Conservation (phyloP, 1,140 invertebrate species). For the Achroia grisella region DNA sequence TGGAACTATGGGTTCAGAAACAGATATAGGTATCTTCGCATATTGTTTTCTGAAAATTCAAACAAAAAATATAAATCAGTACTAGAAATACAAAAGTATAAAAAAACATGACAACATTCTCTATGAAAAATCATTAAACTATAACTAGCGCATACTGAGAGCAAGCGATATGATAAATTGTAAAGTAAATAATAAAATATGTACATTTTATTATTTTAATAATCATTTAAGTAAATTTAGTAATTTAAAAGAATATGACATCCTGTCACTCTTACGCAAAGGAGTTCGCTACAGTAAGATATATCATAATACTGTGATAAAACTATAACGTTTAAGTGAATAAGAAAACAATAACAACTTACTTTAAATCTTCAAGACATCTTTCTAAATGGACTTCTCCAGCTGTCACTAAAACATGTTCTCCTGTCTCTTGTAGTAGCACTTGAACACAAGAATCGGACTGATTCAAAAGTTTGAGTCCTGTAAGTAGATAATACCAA, state of each 20-base stretch:
- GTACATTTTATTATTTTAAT: too few species aligned
- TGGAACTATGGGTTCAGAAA: slow-evolving; percentile 96
- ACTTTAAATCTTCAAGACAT: slow-evolving; percentile 83
- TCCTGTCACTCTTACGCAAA: too few species aligned
- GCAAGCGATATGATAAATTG: too few species aligned
- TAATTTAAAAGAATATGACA: too few species aligned
- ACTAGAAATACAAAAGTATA: neutral
- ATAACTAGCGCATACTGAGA: too few species aligned
- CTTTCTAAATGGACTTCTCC: slow-evolving; percentile 98
- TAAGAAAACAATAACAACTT: slow-evolving; percentile 12
- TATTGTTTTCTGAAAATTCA: slow-evolving; percentile 76
- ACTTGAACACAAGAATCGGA: slow-evolving; percentile 96
- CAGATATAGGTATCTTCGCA: slow-evolving; percentile 91
- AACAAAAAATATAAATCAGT: slow-evolving; percentile 6
- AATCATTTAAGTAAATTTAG: too few species aligned
- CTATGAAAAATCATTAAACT: too few species aligned
- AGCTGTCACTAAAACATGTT: slow-evolving; percentile 96
- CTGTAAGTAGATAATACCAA: slow-evolving; percentile 19
- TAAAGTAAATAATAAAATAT: too few species aligned
- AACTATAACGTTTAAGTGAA: too few species aligned
- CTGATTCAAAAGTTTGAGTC: slow-evolving; percentile 79
- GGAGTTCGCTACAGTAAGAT: too few species aligned
- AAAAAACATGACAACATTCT: too few species aligned
- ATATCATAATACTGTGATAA: too few species aligned
- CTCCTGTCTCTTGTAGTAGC: slow-evolving; percentile 93